Evolutionary conservation across 2,113 vertebrate genomes (phyloP).

Genomic region (Sturnira hondurensis): DNA sequence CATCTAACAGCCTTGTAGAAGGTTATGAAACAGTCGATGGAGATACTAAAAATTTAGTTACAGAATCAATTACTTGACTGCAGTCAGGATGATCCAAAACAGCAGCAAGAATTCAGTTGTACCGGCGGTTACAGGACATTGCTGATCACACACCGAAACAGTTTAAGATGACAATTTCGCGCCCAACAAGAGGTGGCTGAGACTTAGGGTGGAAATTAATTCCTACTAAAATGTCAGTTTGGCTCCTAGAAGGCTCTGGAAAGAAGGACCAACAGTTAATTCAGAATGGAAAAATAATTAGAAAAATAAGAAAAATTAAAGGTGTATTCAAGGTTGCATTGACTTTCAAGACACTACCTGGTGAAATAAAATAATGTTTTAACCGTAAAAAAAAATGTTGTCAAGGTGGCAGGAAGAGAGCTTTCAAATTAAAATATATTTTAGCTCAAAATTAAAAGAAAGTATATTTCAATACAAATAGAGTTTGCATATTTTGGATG

Average conservation of each 20-base stretch:
- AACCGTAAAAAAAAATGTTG: background rate
- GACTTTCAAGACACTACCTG: background rate
- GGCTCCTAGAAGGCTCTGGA: background rate
- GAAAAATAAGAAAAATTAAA: background rate
- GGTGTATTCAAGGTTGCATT: background rate
- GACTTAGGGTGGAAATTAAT: background rate
- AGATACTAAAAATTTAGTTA: background rate
- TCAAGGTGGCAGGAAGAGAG: background rate
- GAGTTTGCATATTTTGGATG: background rate
- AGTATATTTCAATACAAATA: background rate
- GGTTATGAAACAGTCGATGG: background rate
- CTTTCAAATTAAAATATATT: background rate
- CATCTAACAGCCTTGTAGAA: background rate
- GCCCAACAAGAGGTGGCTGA: background rate
- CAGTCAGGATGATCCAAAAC: background rate
- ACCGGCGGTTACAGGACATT: background rate
- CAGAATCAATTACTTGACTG: background rate
- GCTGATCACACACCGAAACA: background rate
- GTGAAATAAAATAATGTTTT: background rate
- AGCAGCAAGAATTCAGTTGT: background rate
- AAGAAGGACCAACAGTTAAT: background rate
- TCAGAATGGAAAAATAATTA: background rate
- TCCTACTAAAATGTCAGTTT: background rate
- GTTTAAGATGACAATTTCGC: background rate
- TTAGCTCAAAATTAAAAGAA: background rate